Evolutionary conservation across 1,140 invertebrate species (phyloP), one percentile per base, ranked within the genome.

Genomic region (Tetragonula clypearis): DNA sequence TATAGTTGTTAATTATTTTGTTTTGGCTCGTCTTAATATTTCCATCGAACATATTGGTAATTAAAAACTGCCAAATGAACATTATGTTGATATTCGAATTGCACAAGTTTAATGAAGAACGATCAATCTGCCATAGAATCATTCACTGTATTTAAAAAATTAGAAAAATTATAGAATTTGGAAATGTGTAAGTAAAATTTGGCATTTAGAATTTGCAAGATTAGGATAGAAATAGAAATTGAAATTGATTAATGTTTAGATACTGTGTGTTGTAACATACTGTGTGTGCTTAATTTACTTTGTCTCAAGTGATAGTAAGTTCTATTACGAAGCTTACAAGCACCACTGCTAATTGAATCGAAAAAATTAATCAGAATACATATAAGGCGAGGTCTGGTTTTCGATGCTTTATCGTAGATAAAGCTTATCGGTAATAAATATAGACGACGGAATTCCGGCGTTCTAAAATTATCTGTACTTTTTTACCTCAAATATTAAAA

Each of bases 381-480:
- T 19, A 23, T 79, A 30, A 68, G 62, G 55, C n/a, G 23, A 68
- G 77, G 19, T 21, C 62, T 79, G 62, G 19, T 69, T 68, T 79
- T 30, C 49, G 65, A 14, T 23, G 26, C 55, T 26, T 21, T 68
- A 53, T 79, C 65, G 49, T 23, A 79, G 77, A 79, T 79, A 79
- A n/a, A n/a, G 14, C 77, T 66, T 79, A 79, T 79, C 77, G 62
- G 77, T 79, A 35, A 56, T 79, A 68, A 79, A 79, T 79, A 79
- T 79, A 79, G 77, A 30, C 62, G n/a, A 30, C 41, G 49, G 65
- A 62, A 78, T 78, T 68, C 65, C 65, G 77, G 49, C 77, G 49
- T 55, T 68, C 21, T 21, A 23, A 26, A 11, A 58, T 55, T 55
- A 79, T 79, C 77, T 79, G 1, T 49, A 71, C 5, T 49, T n/a